phyloP scores from a whole-genome alignment of 2,113 vertebrate species.

The Turnix velox region DNA sequence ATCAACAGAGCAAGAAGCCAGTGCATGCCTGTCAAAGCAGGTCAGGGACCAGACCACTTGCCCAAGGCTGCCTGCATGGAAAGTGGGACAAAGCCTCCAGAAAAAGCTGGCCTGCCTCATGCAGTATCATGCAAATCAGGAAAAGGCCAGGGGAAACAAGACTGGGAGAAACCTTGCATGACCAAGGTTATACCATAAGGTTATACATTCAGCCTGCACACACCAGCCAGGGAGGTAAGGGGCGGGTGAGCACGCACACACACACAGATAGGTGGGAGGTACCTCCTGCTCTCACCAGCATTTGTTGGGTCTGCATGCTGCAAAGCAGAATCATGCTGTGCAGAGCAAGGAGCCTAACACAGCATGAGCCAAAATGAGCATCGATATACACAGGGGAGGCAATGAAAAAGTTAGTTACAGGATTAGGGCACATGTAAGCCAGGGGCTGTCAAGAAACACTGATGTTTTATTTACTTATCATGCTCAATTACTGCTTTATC shows the following conservation, averaged over 20 bases:
- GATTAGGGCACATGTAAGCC: background rate
- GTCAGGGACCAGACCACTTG: background rate
- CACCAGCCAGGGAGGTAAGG: background rate
- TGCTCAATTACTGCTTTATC: background rate
- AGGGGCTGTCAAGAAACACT: background rate
- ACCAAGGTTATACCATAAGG: background rate
- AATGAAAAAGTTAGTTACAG: background rate
- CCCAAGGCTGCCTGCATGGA: background rate
- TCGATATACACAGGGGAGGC: background rate
- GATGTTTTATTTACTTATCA: background rate
- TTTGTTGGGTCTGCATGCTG: background rate
- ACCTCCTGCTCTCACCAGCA: background rate
- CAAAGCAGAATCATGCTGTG: background rate
- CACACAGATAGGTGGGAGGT: background rate
- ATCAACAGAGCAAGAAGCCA: background rate
- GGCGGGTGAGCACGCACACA: fast-evolving
- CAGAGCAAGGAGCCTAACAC: background rate
- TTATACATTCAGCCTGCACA: background rate
- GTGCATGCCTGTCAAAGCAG: background rate
- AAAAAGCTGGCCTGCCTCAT: background rate
- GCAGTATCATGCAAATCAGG: background rate
- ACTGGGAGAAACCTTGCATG: background rate
- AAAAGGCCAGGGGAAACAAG: background rate
- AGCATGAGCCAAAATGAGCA: background rate
- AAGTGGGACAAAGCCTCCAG: slow-evolving; percentile 15